These are phyloP conservation scores for Phymanthus crucifer DNA, from an alignment of 92 coral and sea anemone species.

Conservation along the genomic window DNA sequence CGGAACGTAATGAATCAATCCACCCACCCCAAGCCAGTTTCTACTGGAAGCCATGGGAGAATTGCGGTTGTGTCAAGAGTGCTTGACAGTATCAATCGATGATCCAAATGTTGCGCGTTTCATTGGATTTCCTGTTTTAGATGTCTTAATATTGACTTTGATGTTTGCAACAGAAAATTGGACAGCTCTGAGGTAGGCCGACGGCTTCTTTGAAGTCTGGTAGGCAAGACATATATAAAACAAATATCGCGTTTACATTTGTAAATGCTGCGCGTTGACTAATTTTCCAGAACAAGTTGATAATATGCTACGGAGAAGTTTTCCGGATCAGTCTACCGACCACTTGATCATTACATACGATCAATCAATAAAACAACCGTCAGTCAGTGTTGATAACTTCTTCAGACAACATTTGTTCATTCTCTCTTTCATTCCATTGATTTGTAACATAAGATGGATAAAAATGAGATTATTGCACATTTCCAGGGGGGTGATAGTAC, in stretches of 20 bases:
- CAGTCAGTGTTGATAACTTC: background rate
- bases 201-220: slow-evolving; percentile 9
- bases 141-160: too few relatives aligned
- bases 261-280: too few relatives aligned
- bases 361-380: background rate
- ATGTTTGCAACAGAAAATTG: too few relatives aligned
- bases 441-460: slow-evolving; percentile 24
- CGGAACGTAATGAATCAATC: slow-evolving; percentile 30
- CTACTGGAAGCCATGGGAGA: slow-evolving; percentile 7
- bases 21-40: slow-evolving; percentile 25
- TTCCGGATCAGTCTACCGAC: background rate
- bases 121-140: too few relatives aligned
- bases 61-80: too few relatives aligned
- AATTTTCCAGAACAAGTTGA: too few relatives aligned
- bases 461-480: slow-evolving; percentile 14
- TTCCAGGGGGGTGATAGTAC: slow-evolving; percentile 24
- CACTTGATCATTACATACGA: background rate
- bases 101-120: slow-evolving; percentile 28
- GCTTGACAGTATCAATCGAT: slow-evolving; percentile 8
- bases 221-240: background rate
- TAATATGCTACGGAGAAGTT: too few relatives aligned
- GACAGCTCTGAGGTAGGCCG: too few relatives aligned
- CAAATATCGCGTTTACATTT: too few relatives aligned
- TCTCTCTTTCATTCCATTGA: background rate
- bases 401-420: background rate